phyloP scores from a whole-genome alignment of 2,113 vertebrate species.

The Perccottus glenii region DNA sequence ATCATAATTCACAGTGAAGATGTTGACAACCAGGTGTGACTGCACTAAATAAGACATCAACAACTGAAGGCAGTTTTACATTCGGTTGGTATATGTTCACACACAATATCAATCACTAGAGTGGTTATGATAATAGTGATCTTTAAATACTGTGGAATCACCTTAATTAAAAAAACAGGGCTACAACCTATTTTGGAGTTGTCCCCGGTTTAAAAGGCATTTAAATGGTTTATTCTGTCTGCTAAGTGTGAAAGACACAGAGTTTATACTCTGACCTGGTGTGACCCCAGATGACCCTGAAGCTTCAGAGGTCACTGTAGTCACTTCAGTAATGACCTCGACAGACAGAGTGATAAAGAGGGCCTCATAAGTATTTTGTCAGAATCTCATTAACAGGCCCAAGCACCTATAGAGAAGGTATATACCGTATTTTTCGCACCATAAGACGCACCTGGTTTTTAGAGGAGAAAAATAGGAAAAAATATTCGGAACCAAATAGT shows the following conservation, averaged over 20 bases:
- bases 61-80: slow-evolving; percentile 12
- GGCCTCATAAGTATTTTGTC: neutral
- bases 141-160: too few species aligned
- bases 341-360: slow-evolving; percentile 29
- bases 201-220: slow-evolving; percentile 14
- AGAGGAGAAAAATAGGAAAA: too few species aligned
- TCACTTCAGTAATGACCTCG: slow-evolving; percentile 53
- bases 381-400: too few species aligned
- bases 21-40: slow-evolving; percentile 61
- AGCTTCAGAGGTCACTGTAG: slow-evolving; percentile 51
- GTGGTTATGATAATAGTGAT: too few species aligned
- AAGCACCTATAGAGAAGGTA: too few species aligned
- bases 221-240: slow-evolving; percentile 4
- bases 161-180: neutral
- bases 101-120: too few species aligned
- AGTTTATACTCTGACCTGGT: slow-evolving; percentile 32
- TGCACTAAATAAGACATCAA: slow-evolving; percentile 16
- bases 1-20: slow-evolving; percentile 45
- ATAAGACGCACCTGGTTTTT: too few species aligned
- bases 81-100: neutral
- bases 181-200: neutral
- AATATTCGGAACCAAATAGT: too few species aligned
- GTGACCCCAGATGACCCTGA: slow-evolving; percentile 43
- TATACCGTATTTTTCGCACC: too few species aligned
- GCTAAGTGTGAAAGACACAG: slow-evolving; percentile 36